Evolutionary conservation across 2,113 vertebrate genomes (phyloP).

Genomic region (Stomatorhinus ivindoensis): DNA sequence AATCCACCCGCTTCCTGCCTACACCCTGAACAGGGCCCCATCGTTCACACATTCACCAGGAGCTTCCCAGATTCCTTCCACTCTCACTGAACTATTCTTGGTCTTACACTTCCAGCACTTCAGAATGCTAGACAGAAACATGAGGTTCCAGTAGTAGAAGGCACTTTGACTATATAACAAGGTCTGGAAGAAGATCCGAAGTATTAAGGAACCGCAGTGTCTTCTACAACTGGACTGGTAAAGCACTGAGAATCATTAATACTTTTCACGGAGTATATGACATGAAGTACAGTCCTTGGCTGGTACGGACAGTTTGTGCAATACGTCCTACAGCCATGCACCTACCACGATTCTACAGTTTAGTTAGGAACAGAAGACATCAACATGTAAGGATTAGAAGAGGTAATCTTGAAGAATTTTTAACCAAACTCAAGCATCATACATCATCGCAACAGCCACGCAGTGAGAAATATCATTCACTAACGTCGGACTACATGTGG

Average conservation of each 20-base stretch:
- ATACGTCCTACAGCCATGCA: neutral
- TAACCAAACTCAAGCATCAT: neutral
- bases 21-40: neutral
- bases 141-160: neutral
- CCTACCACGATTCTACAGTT: neutral
- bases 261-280: neutral
- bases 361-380: neutral
- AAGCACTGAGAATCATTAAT: neutral
- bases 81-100: slow-evolving; percentile 43
- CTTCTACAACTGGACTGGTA: neutral
- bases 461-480: neutral
- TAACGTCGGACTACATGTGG: neutral
- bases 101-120: slow-evolving; percentile 19
- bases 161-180: neutral
- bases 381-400: neutral
- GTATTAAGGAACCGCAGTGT: neutral
- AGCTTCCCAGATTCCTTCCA: slow-evolving; percentile 42
- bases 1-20: slow-evolving; percentile 23
- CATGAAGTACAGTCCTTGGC: neutral
- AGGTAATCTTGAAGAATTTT: neutral
- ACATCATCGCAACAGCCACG: neutral
- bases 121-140: neutral
- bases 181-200: neutral
- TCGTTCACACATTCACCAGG: slow-evolving; percentile 16
- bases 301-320: neutral